phyloP scores from a whole-genome alignment of 2,797 vertebrate species.

The Caiman crocodilus region DNA sequence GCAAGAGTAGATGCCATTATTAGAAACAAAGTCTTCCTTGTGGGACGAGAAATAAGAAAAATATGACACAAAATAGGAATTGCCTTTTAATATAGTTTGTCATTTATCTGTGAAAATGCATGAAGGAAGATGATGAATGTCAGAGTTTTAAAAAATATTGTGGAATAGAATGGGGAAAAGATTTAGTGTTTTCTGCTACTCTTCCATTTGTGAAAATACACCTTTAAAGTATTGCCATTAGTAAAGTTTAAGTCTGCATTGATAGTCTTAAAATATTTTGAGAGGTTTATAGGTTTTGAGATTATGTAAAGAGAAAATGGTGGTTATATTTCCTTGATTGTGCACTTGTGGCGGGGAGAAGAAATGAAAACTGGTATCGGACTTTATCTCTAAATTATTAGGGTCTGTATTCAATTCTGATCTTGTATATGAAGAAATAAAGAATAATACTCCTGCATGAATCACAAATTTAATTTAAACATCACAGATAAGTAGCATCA shows the following conservation, averaged over 20 bases:
- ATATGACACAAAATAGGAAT: neutral
- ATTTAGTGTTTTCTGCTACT: neutral
- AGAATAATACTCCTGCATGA: constrained; percentile 20
- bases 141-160: neutral
- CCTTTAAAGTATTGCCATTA: neutral
- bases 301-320: neutral
- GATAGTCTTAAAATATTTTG: neutral
- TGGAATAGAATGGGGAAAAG: neutral
- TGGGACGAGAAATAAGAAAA: neutral
- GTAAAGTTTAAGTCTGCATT: neutral
- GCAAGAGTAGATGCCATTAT: neutral
- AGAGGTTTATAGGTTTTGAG: neutral
- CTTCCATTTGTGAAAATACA: neutral
- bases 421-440: constrained; percentile 9
- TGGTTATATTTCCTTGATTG: neutral
- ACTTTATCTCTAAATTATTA: neutral
- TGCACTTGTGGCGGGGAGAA: neutral
- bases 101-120: neutral
- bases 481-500: constrained; percentile 23
- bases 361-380: neutral
- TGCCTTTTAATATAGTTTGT: neutral
- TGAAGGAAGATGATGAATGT: neutral
- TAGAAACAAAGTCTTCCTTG: neutral
- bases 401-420: neutral
- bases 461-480: constrained; percentile 27